Evolutionary conservation across 2,888 invertebrate species (phyloP), one percentile per base, ranked within the genome.

Genomic region (Patella caerulea): DNA sequence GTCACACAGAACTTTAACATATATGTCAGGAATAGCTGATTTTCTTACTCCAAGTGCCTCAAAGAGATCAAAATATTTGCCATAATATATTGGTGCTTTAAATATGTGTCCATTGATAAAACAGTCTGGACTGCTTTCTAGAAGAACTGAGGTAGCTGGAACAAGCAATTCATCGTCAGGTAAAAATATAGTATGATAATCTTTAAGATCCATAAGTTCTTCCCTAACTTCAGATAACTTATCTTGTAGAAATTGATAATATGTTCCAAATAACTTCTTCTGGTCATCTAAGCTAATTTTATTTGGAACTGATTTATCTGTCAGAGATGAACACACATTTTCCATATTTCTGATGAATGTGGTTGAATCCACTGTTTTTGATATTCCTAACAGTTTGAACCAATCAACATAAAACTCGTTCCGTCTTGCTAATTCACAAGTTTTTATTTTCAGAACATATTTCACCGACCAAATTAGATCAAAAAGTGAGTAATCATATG

Each of bases 31-130:
- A 14, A 85, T 80, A 2, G 82, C 79, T 7, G 70, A 73, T 59
- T 83, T 76, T 3, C 78, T 73, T 15, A 83, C 83, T 52, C 88
- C 88, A 71, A 87, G 55, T 7, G 7, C 19, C 15, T 80, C 71
- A 56, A 88, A 87, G 24, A 87, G 74, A 12, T 79, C 72, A 34
- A 76, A 76, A 76, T 80, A 86, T 59, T 80, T 78, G 9, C 81
- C 84, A 75, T 85, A 83, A 11, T 78, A 59, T 24, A 72, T 3
- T 12, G 87, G 86, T n/a, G 83, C 78, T 72, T 78, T 81, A 76
- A 79, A 82, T n/a, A 88, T 77, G 77, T 19, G 17, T 7, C 59
- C 59, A 59, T n/a, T 11, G 17, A 59, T 59, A 17, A 59, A 19
- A n/a, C 2, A 19, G n/a, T 59, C 19, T 19, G 19, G 17, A n/a